Evolutionary conservation across 2,113 vertebrate genomes (phyloP).

Genomic region (Myrmophylax atrothorax): DNA sequence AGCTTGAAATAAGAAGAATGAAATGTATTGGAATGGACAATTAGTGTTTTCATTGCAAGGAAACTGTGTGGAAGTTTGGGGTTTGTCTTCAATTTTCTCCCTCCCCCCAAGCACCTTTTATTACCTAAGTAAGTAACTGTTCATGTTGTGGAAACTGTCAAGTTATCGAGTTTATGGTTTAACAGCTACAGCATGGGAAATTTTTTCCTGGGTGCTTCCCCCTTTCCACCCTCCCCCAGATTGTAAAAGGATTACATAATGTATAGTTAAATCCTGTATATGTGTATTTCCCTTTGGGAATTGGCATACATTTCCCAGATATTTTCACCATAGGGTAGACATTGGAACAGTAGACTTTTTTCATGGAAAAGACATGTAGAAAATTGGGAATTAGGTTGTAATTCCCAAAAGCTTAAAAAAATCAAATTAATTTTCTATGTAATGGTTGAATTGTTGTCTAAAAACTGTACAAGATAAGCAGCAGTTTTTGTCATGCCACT

Average conservation of each 20-base stretch:
- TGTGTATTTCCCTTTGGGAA: neutral
- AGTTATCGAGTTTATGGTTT: neutral
- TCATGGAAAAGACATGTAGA: neutral
- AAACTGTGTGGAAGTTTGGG: neutral
- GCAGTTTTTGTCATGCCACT: neutral
- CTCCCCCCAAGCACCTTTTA: neutral
- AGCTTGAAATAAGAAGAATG: neutral
- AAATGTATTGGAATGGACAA: neutral
- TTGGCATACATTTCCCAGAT: neutral
- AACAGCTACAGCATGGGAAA: neutral
- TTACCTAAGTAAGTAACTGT: neutral
- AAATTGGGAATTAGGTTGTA: neutral
- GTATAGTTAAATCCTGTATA: neutral
- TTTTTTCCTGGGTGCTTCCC: neutral
- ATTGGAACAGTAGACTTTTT: neutral
- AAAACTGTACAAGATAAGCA: neutral
- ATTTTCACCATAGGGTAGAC: neutral
- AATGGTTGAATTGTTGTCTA: neutral
- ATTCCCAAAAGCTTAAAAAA: neutral
- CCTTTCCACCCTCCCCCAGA: neutral
- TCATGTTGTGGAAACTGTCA: neutral
- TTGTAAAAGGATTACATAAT: neutral
- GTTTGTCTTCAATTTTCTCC: neutral
- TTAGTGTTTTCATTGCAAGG: neutral
- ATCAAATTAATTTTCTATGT: fast-evolving